Conservation (phyloP, 2,888 invertebrate genomes). For the Macrosoma leucophasiata region DNA sequence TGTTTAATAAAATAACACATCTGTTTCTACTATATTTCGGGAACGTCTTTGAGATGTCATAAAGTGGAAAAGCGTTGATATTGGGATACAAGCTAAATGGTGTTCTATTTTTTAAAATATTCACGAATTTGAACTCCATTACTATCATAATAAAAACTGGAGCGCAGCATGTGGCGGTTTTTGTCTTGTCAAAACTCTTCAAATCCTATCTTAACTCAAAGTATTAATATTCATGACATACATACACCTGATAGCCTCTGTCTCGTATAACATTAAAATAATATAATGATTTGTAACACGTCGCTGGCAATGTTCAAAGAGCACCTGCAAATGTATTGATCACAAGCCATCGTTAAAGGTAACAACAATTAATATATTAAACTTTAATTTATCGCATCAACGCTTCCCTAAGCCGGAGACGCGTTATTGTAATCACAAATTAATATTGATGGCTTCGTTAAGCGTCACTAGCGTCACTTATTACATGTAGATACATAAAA, state of each 20-base stretch:
- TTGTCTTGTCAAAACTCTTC: no score
- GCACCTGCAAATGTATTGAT: no score
- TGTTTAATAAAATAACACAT: constrained; percentile 43
- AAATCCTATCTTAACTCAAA: no score
- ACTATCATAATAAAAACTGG: no score
- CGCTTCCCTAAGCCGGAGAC: constrained; percentile 23
- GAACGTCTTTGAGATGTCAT: constrained; percentile 42
- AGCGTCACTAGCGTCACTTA: constrained; percentile 36
- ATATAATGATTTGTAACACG: no score
- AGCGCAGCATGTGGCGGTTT: no score
- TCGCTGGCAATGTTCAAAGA: no score
- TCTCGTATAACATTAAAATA: no score
- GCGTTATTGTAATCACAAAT: constrained; percentile 46
- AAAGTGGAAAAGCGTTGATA: constrained; percentile 38
- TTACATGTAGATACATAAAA: constrained; percentile 40
- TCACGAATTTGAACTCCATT: constrained; percentile 2
- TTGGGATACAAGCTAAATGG: constrained; percentile 36
- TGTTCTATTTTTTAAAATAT: constrained; percentile 27
- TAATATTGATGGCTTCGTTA: constrained; percentile 49
- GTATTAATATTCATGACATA: no score
- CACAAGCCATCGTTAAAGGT: constrained; percentile 14
- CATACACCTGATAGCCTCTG: no score
- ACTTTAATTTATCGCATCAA: constrained; percentile 30
- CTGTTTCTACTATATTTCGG: constrained; percentile 51
- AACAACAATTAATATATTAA: constrained; percentile 27